Evolutionary conservation across 2,797 vertebrate species (phyloP), one percentile per base, ranked within the genome.

Genomic region (Coregonus sp.): DNA sequence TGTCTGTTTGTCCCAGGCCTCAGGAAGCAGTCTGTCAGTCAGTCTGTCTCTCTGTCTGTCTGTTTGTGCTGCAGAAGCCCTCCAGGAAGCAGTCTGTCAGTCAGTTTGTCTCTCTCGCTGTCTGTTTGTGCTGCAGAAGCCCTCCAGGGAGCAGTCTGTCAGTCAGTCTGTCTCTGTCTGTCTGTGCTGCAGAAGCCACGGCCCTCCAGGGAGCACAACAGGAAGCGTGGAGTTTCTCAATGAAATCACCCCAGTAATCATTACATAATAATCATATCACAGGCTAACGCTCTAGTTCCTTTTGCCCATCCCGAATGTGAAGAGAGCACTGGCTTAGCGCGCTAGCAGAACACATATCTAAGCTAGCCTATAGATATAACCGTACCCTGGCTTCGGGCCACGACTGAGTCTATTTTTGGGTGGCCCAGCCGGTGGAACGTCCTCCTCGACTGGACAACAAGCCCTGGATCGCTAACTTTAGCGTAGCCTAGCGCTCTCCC

Each of bases 221-320:
- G 81, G 81, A 86, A 84, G 79, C 78, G 16, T 63, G 68, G 11
- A 70, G 73, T 82, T 88, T 78, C 76, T 75, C 54, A 66, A 82
- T 78, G 68, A 85, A 79, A 83, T 77, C 73, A 82, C 68, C 35
- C 50, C 20, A 18, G 59, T 74, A 75, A 80, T 83, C 68, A 83
- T 80, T 67, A 71, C 59, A 74, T 70, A 65, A 52, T 51, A 72
- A 14, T 70, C 52, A 25, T 25, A 65, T 37, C 40, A 50, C 12
- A 59, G 69, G 6, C 35, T 77, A 70, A 73, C 73, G 40, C 9
- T 51, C 74, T 70, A 75, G 63, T 47, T 61, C 69, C 54, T 56
- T 73, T 67, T 51, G 47, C 16, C 35, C 6, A 56, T 63, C 54
- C 56, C 61, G 47, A 12, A 35, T 14, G 40, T 25, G n/a, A 40